These are phyloP conservation scores for Saguinus imperator DNA, from an alignment of 2,113 vertebrate genomes.

Conservation along the genomic window DNA sequence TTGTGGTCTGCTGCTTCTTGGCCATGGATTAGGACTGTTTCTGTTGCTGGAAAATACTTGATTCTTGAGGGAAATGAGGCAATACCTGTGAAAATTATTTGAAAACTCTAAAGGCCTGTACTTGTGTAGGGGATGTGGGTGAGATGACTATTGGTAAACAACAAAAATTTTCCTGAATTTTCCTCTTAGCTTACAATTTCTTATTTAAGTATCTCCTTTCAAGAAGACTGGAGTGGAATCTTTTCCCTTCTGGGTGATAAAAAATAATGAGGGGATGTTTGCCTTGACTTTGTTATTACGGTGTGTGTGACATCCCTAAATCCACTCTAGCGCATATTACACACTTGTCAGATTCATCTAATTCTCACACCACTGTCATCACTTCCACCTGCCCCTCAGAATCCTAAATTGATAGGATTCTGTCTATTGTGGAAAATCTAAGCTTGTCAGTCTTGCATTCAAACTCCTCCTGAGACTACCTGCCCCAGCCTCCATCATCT, in stretches of 20 bases:
- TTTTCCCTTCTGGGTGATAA: conserved; percentile 22
- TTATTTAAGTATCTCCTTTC: conserved; percentile 44
- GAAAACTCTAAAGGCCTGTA: conserved; percentile 30
- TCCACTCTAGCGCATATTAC: background rate
- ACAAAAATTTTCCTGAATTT: background rate
- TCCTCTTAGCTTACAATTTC: background rate
- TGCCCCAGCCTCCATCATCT: background rate
- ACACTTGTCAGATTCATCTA: background rate
- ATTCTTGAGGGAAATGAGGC: background rate
- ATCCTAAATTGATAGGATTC: background rate
- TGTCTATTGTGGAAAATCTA: conserved; percentile 1
- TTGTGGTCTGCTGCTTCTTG: background rate
- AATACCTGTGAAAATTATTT: conserved; percentile 7
- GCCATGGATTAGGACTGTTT: background rate
- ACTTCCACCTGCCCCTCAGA: background rate
- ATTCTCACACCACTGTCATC: background rate
- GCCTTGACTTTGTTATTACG: conserved; percentile 14
- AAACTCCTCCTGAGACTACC: background rate
- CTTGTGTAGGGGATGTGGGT: background rate
- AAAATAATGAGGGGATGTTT: conserved; percentile 37
- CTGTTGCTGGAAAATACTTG: conserved; percentile 17
- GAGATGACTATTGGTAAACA: background rate
- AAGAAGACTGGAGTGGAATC: background rate
- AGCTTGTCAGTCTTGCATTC: conserved; percentile 30
- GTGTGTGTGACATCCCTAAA: background rate